Percentiles rank a stretch among this genome's conserved stretches.
These are phyloP conservation scores for Calidris pygmaea DNA, from an alignment of 2,113 vertebrate genomes.

Conservation along the genomic window DNA sequence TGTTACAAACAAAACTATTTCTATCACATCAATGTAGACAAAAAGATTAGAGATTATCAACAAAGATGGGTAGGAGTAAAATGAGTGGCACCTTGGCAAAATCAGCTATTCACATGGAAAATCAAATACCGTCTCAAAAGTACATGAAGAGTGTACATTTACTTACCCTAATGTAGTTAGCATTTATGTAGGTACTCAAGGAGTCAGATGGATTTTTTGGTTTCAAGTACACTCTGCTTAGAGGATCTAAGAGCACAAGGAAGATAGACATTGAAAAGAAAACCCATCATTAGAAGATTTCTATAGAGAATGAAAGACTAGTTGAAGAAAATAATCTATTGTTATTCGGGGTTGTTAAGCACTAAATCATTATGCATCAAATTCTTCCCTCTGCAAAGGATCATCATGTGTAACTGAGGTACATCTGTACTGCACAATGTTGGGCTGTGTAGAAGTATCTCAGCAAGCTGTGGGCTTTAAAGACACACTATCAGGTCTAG, in stretches of 20 bases:
- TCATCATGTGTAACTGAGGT: not conserved
- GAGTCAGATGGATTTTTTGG: slow-evolving; percentile 84
- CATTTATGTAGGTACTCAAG: slow-evolving; percentile 94
- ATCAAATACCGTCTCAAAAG: slow-evolving; percentile 1
- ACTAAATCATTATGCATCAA: not conserved
- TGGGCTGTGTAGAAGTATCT: not conserved
- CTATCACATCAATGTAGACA: not conserved
- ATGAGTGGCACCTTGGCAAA: not conserved
- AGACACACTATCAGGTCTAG: not conserved
- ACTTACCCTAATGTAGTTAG: slow-evolving; percentile 94
- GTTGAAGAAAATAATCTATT: not conserved
- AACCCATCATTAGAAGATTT: slow-evolving; percentile 25
- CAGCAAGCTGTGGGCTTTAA: not conserved
- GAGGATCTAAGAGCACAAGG: slow-evolving; percentile 82
- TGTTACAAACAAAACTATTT: not conserved
- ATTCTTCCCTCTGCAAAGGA: not conserved
- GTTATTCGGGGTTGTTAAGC: not conserved
- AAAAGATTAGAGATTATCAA: not conserved
- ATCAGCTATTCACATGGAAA: not conserved
- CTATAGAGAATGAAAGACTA: not conserved
- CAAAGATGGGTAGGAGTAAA: not conserved
- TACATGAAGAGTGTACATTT: slow-evolving; percentile 28
- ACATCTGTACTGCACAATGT: not conserved
- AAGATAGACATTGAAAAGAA: slow-evolving; percentile 51
- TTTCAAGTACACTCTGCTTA: slow-evolving; percentile 91